Evolutionary conservation across 2,113 vertebrate species (phyloP).

Genomic region (Myiozetetes cayanensis): DNA sequence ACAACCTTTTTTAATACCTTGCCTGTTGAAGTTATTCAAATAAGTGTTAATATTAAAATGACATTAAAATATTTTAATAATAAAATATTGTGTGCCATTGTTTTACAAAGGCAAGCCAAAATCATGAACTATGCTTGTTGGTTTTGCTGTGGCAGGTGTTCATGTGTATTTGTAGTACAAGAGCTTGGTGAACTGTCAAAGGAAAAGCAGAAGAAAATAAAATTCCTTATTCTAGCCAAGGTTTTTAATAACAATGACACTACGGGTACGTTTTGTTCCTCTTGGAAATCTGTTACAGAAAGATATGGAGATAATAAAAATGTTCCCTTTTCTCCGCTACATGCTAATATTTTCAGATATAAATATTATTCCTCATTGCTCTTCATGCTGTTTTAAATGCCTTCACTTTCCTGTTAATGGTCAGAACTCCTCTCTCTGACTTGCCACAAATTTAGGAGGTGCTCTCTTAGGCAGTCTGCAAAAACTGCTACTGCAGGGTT

Average conservation of each 20-base stretch:
- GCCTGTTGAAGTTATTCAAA: background rate
- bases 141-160: background rate
- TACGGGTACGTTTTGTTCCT: background rate
- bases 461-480: background rate
- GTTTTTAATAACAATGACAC: background rate
- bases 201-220: slow-evolving; percentile 5
- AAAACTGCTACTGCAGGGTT: background rate
- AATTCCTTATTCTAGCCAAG: background rate
- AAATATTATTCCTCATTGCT: background rate
- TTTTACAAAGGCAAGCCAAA: background rate
- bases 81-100: background rate
- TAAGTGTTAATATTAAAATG: background rate
- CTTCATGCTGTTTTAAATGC: background rate
- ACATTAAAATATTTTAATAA: background rate
- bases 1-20: background rate
- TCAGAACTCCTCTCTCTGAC: background rate
- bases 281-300: background rate
- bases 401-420: background rate
- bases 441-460: background rate
- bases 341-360: background rate
- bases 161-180: background rate
- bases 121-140: background rate
- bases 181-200: background rate
- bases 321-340: background rate
- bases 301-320: background rate